Evolutionary conservation across 1,140 invertebrate species (phyloP).

Genomic region (Drosophila bocki): DNA sequence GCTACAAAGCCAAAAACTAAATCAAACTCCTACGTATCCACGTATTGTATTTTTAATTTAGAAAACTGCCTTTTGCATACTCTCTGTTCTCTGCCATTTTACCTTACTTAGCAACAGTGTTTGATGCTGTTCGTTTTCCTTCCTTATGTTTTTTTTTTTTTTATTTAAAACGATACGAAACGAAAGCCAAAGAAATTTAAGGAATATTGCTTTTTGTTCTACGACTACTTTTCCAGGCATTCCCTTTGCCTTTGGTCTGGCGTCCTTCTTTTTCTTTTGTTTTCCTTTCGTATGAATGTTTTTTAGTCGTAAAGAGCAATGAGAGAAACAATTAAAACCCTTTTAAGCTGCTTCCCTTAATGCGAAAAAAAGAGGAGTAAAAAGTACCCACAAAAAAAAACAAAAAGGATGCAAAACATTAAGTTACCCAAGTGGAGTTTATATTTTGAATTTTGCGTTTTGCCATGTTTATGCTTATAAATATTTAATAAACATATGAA

Average conservation of each 20-base stretch:
- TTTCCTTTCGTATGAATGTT: slow-evolving; percentile 52
- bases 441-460: slow-evolving; percentile 59
- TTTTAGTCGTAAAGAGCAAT: slow-evolving; percentile 38
- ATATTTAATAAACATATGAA: slow-evolving; percentile 54
- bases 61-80: slow-evolving; percentile 51
- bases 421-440: slow-evolving; percentile 40
- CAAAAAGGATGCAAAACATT: slow-evolving; percentile 20
- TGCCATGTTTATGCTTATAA: slow-evolving; percentile 66
- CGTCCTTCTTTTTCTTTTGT: slow-evolving; percentile 38
- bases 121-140: slow-evolving; percentile 38
- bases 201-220: slow-evolving; percentile 70
- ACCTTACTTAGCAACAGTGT: slow-evolving; percentile 29
- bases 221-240: slow-evolving; percentile 42
- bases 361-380: slow-evolving; percentile 22
- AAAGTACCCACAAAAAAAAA: slow-evolving; percentile 13
- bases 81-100: slow-evolving; percentile 24
- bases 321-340: slow-evolving; percentile 47
- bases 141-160: slow-evolving; percentile 30
- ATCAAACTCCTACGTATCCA: slow-evolving; percentile 58
- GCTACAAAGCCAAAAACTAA: slow-evolving; percentile 50
- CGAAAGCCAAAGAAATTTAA: slow-evolving; percentile 41
- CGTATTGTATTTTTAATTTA: slow-evolving; percentile 65
- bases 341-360: slow-evolving; percentile 57
- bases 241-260: slow-evolving; percentile 34
- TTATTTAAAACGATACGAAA: slow-evolving; percentile 43